phyloP scores from a whole-genome alignment of 2,888 invertebrate species.

The Tethea ocularis region DNA sequence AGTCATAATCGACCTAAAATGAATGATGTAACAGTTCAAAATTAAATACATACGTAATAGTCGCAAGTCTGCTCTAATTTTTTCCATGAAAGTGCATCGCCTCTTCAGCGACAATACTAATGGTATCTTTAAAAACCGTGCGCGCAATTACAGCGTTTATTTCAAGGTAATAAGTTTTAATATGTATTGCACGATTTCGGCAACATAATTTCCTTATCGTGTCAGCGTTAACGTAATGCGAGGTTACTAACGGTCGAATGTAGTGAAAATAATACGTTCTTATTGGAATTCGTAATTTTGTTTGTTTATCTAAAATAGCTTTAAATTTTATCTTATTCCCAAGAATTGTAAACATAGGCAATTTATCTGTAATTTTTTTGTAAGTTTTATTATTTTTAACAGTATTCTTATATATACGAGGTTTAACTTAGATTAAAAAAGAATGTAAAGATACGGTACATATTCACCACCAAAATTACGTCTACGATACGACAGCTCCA shows the following conservation, averaged over 20 bases:
- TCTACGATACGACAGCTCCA: too few relatives aligned
- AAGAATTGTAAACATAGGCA: background rate
- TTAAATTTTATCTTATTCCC: background rate
- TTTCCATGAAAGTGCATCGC: background rate
- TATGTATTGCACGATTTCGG: constrained; percentile 3
- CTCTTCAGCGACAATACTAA: background rate
- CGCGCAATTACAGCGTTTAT: background rate
- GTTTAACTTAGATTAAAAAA: too few relatives aligned
- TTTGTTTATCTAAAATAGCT: background rate
- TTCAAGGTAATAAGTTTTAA: background rate
- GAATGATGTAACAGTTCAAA: too few relatives aligned
- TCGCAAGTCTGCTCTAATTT: background rate
- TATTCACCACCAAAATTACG: too few relatives aligned
- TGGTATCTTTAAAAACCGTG: constrained; percentile 1
- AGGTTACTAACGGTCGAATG: constrained; percentile 1
- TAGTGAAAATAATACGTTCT: background rate
- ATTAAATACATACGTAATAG: background rate
- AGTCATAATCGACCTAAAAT: too few relatives aligned
- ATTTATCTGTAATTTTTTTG: too few relatives aligned
- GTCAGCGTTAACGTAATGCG: background rate
- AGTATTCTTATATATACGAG: too few relatives aligned
- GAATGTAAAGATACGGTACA: too few relatives aligned
- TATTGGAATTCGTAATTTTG: background rate
- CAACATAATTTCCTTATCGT: background rate
- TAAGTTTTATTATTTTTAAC: too few relatives aligned